Evolutionary conservation across 2,797 vertebrate genomes (phyloP).

Genomic region (Coccyzus lansbergi): DNA sequence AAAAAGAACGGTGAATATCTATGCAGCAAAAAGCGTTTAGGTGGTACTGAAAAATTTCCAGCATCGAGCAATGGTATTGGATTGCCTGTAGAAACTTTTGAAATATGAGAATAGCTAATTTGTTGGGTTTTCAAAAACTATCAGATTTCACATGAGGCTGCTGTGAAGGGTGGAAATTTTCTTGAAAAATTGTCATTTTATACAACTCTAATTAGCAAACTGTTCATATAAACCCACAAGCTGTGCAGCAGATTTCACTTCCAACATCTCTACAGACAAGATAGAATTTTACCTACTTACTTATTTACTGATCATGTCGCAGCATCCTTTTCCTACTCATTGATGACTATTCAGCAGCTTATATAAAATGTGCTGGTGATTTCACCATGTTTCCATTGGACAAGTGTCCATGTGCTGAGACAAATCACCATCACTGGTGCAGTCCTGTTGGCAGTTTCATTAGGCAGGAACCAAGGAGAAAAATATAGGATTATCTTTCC

Average conservation of each 20-base stretch:
- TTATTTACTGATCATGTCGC: constrained; percentile 67
- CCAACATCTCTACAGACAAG: constrained; percentile 63
- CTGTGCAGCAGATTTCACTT: constrained; percentile 73
- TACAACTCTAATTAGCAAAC: constrained; percentile 72
- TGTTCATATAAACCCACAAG: constrained; percentile 71
- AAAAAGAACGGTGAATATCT: constrained; percentile 17
- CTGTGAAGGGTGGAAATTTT: constrained; percentile 66
- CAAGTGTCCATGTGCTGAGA: not conserved
- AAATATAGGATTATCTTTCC: constrained; percentile 17
- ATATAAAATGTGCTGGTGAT: constrained; percentile 55
- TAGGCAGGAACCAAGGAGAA: constrained; percentile 14
- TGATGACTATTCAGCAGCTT: constrained; percentile 44
- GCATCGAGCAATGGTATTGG: not conserved
- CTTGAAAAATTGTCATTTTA: constrained; percentile 71
- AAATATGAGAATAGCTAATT: constrained; percentile 47
- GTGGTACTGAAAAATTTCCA: not conserved
- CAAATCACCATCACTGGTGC: constrained; percentile 18
- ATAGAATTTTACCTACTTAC: constrained; percentile 72
- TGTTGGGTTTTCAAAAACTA: constrained; percentile 44
- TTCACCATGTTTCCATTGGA: constrained; percentile 26
- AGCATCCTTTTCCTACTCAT: constrained; percentile 41
- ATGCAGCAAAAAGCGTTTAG: not conserved
- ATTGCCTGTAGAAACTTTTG: constrained; percentile 10
- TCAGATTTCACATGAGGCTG: constrained; percentile 47
- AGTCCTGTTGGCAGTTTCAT: not conserved